Evolutionary conservation across 2,888 invertebrate species (phyloP), one percentile per base, ranked within the genome.

Genomic region (Spialia ferax): DNA sequence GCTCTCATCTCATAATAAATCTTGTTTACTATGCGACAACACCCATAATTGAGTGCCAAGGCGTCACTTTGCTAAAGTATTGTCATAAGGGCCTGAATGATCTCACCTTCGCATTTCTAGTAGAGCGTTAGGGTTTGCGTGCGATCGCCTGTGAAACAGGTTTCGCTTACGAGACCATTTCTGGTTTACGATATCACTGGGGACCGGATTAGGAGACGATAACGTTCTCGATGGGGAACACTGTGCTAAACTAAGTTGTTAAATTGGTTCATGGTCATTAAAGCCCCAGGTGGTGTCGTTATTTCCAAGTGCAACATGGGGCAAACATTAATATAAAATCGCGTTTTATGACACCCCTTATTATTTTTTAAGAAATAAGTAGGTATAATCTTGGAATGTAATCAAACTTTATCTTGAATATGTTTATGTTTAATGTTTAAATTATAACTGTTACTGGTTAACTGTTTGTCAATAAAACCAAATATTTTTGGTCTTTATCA

Each of bases 181-280:
- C 91, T 91, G 89, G 87, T 89, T 91, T 88, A 89, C 86, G 89
- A 91, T 91, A 91, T 89, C 87, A 86, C 83, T 79, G 77, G 74
- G 79, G 88, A 91, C 92, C 89, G 90, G 91, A 92, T 91, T 91
- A 92, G 88, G 84, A 85, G 86, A 86, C 86, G 91, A 91, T 91
- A 91, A 86, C 83, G 83, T 86, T 87, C 87, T 82, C 82, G 88
- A 89, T 88, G 86, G 84, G 84, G 84, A 83, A 86, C 84, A 85
- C 85, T 83, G 84, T 85, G 87, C 88, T 87, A 88, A 91, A 86
- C 84, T 83, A 80, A 86, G 80, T 79, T 85, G 85, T 85, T 87
- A 84, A 87, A 88, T 89, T 84, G 81, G 84, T 83, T 85, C 81
- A 79, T 79, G 78, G 79, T 77, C 81, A 82, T 88, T 87, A 87